Evolutionary conservation across 2,113 vertebrate genomes (phyloP), one percentile per base, ranked within the genome.

Genomic region (Sylvilagus bachmani): DNA sequence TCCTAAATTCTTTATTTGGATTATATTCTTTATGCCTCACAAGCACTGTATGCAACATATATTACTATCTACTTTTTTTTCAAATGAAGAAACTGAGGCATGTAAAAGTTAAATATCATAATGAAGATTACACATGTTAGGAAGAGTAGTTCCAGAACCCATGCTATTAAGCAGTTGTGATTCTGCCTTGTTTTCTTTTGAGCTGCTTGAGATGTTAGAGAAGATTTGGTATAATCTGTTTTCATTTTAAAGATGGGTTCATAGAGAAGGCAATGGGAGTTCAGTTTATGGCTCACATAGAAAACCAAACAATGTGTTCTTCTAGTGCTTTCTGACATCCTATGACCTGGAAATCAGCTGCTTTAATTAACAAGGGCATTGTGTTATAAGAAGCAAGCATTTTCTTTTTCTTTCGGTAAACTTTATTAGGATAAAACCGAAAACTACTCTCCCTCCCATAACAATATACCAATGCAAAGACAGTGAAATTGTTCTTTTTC

Each of bases 321-420:
- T 66, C 16, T 1, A 80, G 33, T 71, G 55, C 19, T 86, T 67
- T 73, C 36, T 74, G 29, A 82, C n/a, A 51, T 67, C 24, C 10
- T 55, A 13, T 80, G 80, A 31, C 53, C 13, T 83, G 17, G 53
- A 67, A 71, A 78, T 55, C 12, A 85, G 38, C 44, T 25, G 19
- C 22, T 80, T 95, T 92, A 81, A 14, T 85, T 90, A 82, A 73
- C 49, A 73, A 90, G 19, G 81, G 6, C 11, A 62, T 21, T 33
- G 61, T 74, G 1, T 61, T 69, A 69, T 31, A 21, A 80, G 27
- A 91, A 86, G 61, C 21, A 67, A 55, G 12, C 0, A 11, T 75
- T 69, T 86, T 90, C n/a, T 78, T 81, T 80, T 92, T 75, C 31
- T 90, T 87, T 94, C 78, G 49, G 19, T 73, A 79, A 61, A 90